These are phyloP conservation scores for Pherbina coryleti DNA, from an alignment of 2,888 invertebrate genomes.

Conservation along the genomic window DNA sequence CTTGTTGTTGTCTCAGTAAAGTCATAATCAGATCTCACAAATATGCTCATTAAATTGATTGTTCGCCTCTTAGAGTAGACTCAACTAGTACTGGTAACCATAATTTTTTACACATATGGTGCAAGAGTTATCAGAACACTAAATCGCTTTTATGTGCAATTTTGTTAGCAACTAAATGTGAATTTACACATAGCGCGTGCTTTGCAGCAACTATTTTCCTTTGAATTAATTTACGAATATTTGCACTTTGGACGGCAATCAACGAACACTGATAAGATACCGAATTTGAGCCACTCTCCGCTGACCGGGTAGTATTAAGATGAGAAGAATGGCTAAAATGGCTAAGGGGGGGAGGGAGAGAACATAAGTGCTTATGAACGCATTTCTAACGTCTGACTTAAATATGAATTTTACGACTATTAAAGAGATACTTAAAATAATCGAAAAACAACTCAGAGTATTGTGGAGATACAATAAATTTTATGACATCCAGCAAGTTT, in stretches of 20 bases:
- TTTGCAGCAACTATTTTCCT: not conserved
- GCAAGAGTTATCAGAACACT: constrained; percentile 52
- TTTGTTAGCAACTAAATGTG: constrained; percentile 51
- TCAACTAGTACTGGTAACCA: constrained; percentile 11
- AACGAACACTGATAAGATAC: constrained; percentile 16
- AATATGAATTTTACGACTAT: constrained; percentile 8
- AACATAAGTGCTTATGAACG: no score
- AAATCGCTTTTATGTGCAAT: constrained; percentile 55
- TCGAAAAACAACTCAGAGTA: not conserved
- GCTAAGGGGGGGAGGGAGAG: no score
- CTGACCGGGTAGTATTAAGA: no score
- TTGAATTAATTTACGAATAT: constrained; percentile 21
- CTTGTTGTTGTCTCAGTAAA: not conserved
- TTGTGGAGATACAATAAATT: no score
- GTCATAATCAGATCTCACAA: not conserved
- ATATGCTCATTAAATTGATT: not conserved
- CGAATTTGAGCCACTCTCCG: not conserved
- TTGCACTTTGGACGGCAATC: constrained; percentile 28
- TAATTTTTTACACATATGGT: constrained; percentile 13
- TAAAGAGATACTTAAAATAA: not conserved
- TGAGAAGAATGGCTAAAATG: no score
- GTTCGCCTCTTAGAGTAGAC: not conserved
- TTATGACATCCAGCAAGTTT: no score
- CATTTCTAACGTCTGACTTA: not conserved
- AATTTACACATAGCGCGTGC: constrained; percentile 19